Conservation (phyloP, 2,797 vertebrate species). For the Acipenser oxyrinchus region DNA sequence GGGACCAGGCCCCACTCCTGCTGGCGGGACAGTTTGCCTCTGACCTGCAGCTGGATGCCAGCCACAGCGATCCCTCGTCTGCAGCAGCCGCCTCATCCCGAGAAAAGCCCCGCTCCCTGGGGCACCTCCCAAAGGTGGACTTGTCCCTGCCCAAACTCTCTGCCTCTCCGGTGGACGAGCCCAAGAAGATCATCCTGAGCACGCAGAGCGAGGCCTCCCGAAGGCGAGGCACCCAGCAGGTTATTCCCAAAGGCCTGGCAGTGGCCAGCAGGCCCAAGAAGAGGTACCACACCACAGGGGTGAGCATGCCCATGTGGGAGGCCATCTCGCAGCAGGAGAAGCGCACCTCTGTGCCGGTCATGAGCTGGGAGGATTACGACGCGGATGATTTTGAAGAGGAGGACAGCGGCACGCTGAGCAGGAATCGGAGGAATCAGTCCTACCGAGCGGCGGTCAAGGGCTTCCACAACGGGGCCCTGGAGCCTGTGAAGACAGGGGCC, state of each 20-base stretch:
- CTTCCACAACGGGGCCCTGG: slow-evolving; percentile 26
- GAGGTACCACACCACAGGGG: slow-evolving; percentile 72
- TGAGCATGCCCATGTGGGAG: slow-evolving; percentile 50
- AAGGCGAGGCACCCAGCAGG: slow-evolving; percentile 73
- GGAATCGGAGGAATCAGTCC: slow-evolving; percentile 82
- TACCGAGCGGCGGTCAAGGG: slow-evolving; percentile 79
- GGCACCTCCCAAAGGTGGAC: slow-evolving; percentile 13
- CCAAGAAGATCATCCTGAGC: slow-evolving; percentile 63
- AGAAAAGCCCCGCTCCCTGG: slow-evolving; percentile 4
- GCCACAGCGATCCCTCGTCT: slow-evolving; percentile 8
- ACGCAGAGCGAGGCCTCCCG: slow-evolving; percentile 64
- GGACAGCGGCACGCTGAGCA: slow-evolving; percentile 45
- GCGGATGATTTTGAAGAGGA: slow-evolving; percentile 42
- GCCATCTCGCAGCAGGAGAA: slow-evolving; percentile 24
- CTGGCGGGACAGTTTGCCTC: slow-evolving; percentile 58
- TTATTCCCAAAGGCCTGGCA: slow-evolving; percentile 78
- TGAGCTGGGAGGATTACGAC: slow-evolving; percentile 66
- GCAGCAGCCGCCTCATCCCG: neutral
- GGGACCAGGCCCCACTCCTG: slow-evolving; percentile 46
- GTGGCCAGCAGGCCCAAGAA: slow-evolving; percentile 52
- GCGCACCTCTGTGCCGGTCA: slow-evolving; percentile 29
- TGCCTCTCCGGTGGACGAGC: neutral
- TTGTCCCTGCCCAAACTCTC: neutral
- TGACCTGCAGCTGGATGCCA: slow-evolving; percentile 37
- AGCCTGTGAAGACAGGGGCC: neutral